Base-by-base conservation (phyloP, 2,888 invertebrate genomes). In the Ichneumoninae sp. region DNA sequence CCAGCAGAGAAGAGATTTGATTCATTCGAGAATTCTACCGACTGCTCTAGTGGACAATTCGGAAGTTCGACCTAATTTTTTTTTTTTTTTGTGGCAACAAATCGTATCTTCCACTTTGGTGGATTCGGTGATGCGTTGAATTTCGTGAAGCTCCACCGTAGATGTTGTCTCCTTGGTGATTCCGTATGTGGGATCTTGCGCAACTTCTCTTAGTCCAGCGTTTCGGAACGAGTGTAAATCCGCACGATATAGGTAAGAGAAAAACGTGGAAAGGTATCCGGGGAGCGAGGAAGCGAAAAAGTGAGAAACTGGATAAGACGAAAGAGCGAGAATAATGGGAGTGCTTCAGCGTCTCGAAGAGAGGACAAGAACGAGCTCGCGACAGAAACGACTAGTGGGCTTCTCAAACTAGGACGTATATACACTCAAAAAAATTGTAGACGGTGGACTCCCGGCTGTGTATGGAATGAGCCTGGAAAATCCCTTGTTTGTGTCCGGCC, bases 271-370 rank as follows among this genome's bases (percentile, higher is more conserved):
- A 57, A 57, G 16, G 33, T 30, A 30, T 47, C 44, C 54, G 44
- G 40, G 22, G 54, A 33, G 40, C 40, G 52, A 40, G 44, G 54
- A 57, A 68, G 40, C 36, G 47, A 33, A 22, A 68, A 70, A 30
- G 47, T 16, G 69, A 26, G 57, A 26, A 19, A 33, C 47, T 60
- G 69, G 26, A 22, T 13, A 30, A 57, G 16, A 60, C 54, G 60
- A 77, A 77, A 60, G 47, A 44, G 57, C n/a, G 69, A 69, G 77
- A 69, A 77, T 77, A 77, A 77, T 60, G 44, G 77, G 10, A 8
- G 69, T 30, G 22, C 68, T 47, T 13, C 68, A 7, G 47, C 40
- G 44, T 47, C 72, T 60, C 72, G 54, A 40, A 33, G 40, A 52
- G 72, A 54, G 72, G 33, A 33, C 54, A n/a, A 8, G 57, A 54